A percentile compares a stretch with the other conserved stretches of the same genome.
Conservation (phyloP, 2,888 invertebrate species). For the Latrodectus hesperus region DNA sequence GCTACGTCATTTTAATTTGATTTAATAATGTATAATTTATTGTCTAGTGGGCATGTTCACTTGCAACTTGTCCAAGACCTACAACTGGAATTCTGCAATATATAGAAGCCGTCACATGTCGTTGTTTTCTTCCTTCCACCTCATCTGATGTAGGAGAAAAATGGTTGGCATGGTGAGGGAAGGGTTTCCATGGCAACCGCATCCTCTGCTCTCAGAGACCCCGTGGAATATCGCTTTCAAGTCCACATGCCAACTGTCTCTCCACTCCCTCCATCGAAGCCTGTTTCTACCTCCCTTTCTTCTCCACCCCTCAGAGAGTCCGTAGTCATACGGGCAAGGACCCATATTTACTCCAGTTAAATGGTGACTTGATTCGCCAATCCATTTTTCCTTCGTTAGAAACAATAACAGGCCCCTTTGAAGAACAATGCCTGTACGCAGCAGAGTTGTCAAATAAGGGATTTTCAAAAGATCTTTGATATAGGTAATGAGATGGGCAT, state of each 20-base stretch:
- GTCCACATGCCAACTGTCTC: constrained; percentile 68
- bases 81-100: background rate
- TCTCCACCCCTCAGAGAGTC: constrained; percentile 21
- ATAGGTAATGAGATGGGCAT: constrained; percentile 25
- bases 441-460: constrained; percentile 29
- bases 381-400: constrained; percentile 28
- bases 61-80: too few relatives aligned
- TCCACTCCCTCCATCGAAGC: constrained; percentile 14
- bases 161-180: constrained; percentile 68
- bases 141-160: constrained; percentile 69
- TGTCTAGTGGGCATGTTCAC: too few relatives aligned
- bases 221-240: constrained; percentile 65
- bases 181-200: constrained; percentile 67
- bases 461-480: constrained; percentile 13
- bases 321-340: constrained; percentile 39
- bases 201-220: constrained; percentile 57
- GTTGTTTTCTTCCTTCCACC: constrained; percentile 67
- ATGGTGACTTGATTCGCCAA: constrained; percentile 20
- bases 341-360: constrained; percentile 56
- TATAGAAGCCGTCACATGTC: background rate
- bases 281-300: constrained; percentile 7
- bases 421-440: background rate
- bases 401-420: constrained; percentile 6
- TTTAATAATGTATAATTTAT: too few relatives aligned
- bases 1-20: too few relatives aligned